These are phyloP conservation scores for Erannis defoliaria DNA, from an alignment of 2,888 invertebrate species.

Conservation along the genomic window DNA sequence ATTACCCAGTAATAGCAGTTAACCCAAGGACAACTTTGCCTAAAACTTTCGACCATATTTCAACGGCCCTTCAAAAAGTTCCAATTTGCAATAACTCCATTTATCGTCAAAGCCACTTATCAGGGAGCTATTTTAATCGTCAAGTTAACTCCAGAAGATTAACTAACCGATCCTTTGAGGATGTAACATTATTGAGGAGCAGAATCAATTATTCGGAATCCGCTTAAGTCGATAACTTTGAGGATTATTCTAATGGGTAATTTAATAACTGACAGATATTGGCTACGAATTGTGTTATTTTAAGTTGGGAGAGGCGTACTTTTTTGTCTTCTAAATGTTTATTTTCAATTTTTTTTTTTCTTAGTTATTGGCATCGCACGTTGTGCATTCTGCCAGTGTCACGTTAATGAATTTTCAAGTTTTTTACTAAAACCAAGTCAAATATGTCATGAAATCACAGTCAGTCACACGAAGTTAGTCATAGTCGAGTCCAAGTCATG, in stretches of 20 bases:
- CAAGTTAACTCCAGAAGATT: slow-evolving; percentile 45
- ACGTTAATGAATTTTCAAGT: too few species aligned
- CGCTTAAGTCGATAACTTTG: slow-evolving; percentile 55
- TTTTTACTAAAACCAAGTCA: too few species aligned
- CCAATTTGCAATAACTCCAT: slow-evolving; percentile 30
- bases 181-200: slow-evolving; percentile 49
- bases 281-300: slow-evolving; percentile 7
- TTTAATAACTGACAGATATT: slow-evolving; percentile 46
- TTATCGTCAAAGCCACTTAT: slow-evolving; percentile 36
- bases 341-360: too few species aligned
- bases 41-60: slow-evolving; percentile 19
- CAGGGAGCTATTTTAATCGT: slow-evolving; percentile 48
- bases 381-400: too few species aligned
- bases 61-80: slow-evolving; percentile 22
- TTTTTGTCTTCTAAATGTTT: neutral
- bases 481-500: too few species aligned
- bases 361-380: too few species aligned
- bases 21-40: neutral
- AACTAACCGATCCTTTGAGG: slow-evolving; percentile 51
- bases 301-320: neutral
- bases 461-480: too few species aligned
- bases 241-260: slow-evolving; percentile 61
- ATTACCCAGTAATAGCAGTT: slow-evolving; percentile 3
- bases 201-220: slow-evolving; percentile 62
- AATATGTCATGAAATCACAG: too few species aligned